Conservation (phyloP, 2,113 vertebrate species). For the Heterochromis multidens region DNA sequence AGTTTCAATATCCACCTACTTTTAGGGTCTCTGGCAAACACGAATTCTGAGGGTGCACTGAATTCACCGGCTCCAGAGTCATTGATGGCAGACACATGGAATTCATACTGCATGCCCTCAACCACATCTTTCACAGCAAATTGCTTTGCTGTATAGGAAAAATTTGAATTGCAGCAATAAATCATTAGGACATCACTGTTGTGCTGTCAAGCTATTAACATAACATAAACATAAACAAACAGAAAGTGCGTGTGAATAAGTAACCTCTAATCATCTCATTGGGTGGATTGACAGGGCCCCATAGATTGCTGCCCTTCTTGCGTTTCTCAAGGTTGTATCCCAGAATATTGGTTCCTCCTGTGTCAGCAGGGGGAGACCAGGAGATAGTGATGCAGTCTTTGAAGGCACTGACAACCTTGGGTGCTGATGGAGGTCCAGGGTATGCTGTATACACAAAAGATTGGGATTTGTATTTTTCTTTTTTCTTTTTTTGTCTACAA, state of each 20-base stretch:
- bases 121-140: conserved; percentile 75
- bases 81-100: conserved; percentile 85
- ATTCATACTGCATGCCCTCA: conserved; percentile 87
- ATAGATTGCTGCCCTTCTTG: conserved; percentile 84
- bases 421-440: conserved; percentile 79
- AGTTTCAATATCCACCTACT: conserved; percentile 73
- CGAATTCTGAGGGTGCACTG: conserved; percentile 80
- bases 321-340: conserved; percentile 88
- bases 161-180: neutral
- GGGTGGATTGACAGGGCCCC: conserved; percentile 76
- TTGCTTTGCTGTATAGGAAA: conserved; percentile 71
- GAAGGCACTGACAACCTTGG: conserved; percentile 78
- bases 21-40: conserved; percentile 81
- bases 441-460: conserved; percentile 70
- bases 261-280: conserved; percentile 74
- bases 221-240: neutral
- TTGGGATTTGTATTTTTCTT: neutral
- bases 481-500: neutral
- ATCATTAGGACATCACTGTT: neutral
- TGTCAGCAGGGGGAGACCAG: conserved; percentile 80
- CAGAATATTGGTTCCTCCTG: conserved; percentile 77
- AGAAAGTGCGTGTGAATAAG: neutral
- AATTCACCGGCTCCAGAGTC: conserved; percentile 82
- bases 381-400: conserved; percentile 78
- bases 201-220: neutral